Evolutionary conservation across 2,888 invertebrate genomes (phyloP).

Genomic region (Cheilosia scutellata): DNA sequence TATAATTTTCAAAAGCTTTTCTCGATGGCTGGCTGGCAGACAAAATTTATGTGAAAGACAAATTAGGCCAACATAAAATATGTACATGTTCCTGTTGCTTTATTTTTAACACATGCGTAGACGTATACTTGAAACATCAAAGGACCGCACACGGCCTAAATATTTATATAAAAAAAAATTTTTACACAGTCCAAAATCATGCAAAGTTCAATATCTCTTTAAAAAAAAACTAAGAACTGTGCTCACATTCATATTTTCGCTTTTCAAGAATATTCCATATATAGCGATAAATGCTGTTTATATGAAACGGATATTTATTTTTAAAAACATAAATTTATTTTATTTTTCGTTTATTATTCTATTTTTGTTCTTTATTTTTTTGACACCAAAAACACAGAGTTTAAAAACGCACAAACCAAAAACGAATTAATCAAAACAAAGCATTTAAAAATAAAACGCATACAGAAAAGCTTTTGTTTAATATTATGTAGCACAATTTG

Average conservation of each 20-base stretch:
- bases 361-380: conserved; percentile 18
- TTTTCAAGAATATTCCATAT: conserved; percentile 24
- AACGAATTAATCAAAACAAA: conserved; percentile 32
- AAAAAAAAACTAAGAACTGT: conserved; percentile 3
- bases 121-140: neutral
- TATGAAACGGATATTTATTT: conserved; percentile 52
- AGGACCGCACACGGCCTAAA: neutral
- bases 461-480: neutral
- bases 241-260: conserved; percentile 38
- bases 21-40: conserved; percentile 22
- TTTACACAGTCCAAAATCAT: neutral
- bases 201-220: neutral
- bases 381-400: conserved; percentile 26
- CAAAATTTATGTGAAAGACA: neutral
- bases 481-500: neutral
- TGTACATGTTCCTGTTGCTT: neutral
- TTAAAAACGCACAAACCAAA: conserved; percentile 22
- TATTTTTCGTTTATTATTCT: conserved; percentile 15
- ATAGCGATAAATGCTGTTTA: conserved; percentile 11
- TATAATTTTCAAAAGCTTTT: neutral
- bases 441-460: neutral
- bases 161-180: neutral
- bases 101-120: conserved; percentile 27
- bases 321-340: conserved; percentile 44
- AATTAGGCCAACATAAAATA: neutral